Conservation (phyloP, 2,888 invertebrate species). For the Colletes collaris region DNA sequence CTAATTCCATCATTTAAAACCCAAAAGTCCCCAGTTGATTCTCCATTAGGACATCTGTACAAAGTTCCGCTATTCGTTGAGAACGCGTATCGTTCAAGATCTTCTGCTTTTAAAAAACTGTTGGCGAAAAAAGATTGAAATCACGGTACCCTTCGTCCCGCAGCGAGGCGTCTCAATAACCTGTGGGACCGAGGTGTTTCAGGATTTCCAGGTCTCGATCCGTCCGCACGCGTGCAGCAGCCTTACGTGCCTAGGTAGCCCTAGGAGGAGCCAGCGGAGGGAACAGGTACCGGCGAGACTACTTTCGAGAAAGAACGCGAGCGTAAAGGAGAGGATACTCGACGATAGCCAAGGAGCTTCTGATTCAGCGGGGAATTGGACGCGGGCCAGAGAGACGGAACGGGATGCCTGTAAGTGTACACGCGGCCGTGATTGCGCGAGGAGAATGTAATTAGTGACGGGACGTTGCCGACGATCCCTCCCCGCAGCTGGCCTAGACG, state of each 20-base stretch:
- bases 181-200: constrained; percentile 29
- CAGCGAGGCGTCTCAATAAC: neutral
- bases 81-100: too few species aligned
- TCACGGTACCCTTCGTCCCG: neutral
- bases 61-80: too few species aligned
- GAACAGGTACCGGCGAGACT: constrained; percentile 1
- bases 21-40: too few species aligned
- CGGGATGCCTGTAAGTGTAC: constrained; percentile 57
- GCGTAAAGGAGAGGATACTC: constrained; percentile 21
- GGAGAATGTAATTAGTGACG: constrained; percentile 79
- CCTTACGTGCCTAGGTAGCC: constrained; percentile 37
- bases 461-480: constrained; percentile 68
- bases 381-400: constrained; percentile 74
- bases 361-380: constrained; percentile 80
- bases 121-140: neutral
- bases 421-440: constrained; percentile 75
- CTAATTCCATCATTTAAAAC: too few species aligned
- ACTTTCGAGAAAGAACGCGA: constrained; percentile 21
- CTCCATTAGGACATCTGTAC: too few species aligned
- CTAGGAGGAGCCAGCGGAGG: constrained; percentile 3
- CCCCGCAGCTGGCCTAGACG: constrained; percentile 47
- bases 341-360: constrained; percentile 76
- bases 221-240: constrained; percentile 14
- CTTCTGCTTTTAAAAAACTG: neutral
- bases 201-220: constrained; percentile 34